Percentiles rank a stretch among this genome's conserved stretches.
Conservation (phyloP, 2,797 vertebrate species). For the Malurus splendens region DNA sequence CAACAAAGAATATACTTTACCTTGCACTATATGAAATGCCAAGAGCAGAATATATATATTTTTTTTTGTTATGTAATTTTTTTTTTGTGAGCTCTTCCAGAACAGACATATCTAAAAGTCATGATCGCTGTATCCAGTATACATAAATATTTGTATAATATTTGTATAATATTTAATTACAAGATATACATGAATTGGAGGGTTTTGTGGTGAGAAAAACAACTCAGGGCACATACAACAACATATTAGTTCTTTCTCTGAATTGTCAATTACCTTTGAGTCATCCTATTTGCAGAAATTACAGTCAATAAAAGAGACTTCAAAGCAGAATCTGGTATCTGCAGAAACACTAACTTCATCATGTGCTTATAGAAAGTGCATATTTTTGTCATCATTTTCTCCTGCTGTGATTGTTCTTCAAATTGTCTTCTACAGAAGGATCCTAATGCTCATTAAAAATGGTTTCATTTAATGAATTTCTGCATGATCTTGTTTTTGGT, state of each 20-base stretch:
- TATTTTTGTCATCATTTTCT: conserved; percentile 19
- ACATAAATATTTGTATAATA: neutral
- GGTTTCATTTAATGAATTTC: conserved; percentile 12
- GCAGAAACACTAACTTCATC: conserved; percentile 41
- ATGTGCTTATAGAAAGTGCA: neutral
- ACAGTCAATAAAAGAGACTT: conserved; percentile 65
- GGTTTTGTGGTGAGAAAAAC: conserved; percentile 36
- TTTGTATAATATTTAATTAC: conserved; percentile 31
- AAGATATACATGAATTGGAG: neutral
- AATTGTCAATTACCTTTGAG: conserved; percentile 55
- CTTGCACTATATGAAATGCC: neutral
- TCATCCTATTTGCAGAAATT: conserved; percentile 53
- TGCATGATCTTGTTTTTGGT: neutral
- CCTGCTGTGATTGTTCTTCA: neutral
- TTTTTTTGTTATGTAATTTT: neutral
- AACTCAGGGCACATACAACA: neutral
- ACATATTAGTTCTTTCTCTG: conserved; percentile 32
- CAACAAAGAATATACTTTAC: neutral
- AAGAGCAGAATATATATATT: neutral
- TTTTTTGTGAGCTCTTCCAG: neutral
- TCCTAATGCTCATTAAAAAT: neutral
- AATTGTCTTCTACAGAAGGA: neutral
- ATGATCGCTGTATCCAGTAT: neutral
- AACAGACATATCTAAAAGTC: neutral
- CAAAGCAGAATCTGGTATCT: conserved; percentile 43